Percentiles rank a stretch among this genome's conserved stretches.
Evolutionary conservation across 2,113 vertebrate species (phyloP).

Genomic region (Tragelaphus imberbis): DNA sequence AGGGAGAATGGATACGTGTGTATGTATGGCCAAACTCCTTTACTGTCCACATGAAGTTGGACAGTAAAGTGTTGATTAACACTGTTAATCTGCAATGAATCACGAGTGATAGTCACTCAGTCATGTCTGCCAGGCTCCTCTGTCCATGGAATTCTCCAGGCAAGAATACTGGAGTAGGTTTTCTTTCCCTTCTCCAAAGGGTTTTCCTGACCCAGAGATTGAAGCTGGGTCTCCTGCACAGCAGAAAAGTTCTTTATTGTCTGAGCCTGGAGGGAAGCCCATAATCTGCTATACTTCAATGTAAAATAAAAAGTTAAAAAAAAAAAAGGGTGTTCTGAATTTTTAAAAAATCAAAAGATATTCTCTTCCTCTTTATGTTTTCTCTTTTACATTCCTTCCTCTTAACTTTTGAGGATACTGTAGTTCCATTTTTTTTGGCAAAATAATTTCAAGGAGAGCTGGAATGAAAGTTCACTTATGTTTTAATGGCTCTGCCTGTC

Average conservation of each 20-base stretch:
- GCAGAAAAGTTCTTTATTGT: background rate
- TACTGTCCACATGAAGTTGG: background rate
- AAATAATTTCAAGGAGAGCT: conserved; percentile 9
- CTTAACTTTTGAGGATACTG: background rate
- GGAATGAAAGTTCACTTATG: background rate
- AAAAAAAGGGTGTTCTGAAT: background rate
- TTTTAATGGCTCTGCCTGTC: background rate
- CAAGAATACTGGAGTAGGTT: background rate
- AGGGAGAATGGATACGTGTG: background rate
- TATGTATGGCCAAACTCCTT: background rate
- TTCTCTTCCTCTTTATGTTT: background rate
- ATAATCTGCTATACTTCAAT: background rate
- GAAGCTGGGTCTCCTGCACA: background rate
- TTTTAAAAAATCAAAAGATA: background rate
- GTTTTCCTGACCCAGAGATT: background rate
- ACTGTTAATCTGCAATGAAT: background rate
- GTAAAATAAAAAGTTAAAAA: background rate
- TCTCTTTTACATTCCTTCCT: background rate
- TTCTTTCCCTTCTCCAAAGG: background rate
- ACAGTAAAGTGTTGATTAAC: background rate
- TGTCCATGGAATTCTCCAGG: background rate
- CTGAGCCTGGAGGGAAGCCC: background rate
- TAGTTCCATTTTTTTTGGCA: background rate
- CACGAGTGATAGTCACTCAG: background rate
- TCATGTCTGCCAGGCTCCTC: background rate